Conservation (phyloP, 1,140 invertebrate genomes). For the Triops cancriformis region DNA sequence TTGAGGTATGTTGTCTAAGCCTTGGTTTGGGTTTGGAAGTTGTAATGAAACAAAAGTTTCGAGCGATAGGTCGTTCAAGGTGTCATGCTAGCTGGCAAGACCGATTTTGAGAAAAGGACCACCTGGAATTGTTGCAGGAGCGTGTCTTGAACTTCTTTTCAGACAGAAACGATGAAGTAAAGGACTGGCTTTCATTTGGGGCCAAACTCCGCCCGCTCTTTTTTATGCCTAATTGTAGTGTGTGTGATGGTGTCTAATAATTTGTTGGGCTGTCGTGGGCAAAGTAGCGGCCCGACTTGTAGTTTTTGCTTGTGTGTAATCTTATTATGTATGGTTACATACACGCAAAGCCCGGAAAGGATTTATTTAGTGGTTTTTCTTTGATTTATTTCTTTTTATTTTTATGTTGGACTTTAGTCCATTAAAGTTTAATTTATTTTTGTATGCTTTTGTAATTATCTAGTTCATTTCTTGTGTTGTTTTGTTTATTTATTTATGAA, state of each 20-base stretch:
- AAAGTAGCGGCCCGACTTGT: background rate
- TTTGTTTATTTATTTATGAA: too few species aligned
- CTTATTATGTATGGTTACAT: too few species aligned
- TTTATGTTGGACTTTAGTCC: too few species aligned
- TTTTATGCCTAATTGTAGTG: background rate
- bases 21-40: background rate
- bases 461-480: too few species aligned
- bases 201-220: background rate
- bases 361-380: too few species aligned
- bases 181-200: background rate
- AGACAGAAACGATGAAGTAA: background rate
- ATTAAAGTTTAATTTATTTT: too few species aligned
- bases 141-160: background rate
- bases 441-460: too few species aligned
- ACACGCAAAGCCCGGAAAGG: too few species aligned
- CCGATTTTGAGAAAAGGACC: background rate
- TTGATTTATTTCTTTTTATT: too few species aligned
- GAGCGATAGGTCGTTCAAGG: background rate
- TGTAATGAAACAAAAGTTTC: background rate
- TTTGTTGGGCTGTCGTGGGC: background rate
- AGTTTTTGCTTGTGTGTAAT: too few species aligned
- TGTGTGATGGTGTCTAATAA: background rate
- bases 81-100: background rate
- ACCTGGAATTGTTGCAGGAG: background rate
- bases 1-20: too few species aligned